Evolutionary conservation across 1,140 invertebrate genomes (phyloP).

Genomic region (Schlechtendalia chinensis): DNA sequence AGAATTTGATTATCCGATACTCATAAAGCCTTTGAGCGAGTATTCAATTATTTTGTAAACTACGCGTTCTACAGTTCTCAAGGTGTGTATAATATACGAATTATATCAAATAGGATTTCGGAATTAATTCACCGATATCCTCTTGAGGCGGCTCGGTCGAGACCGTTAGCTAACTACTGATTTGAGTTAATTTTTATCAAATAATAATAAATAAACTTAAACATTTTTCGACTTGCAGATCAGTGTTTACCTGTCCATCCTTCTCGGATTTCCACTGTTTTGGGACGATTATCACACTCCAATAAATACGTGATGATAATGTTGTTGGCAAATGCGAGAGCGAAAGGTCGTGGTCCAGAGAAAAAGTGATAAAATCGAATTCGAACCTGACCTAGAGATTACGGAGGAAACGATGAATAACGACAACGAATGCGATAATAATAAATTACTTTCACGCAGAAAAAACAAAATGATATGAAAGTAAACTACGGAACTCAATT

Average conservation of each 20-base stretch:
- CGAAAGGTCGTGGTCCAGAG: background rate
- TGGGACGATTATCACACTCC: background rate
- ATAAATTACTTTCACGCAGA: background rate
- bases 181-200: background rate
- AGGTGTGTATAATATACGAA: too few species aligned
- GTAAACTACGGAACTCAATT: background rate
- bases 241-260: background rate
- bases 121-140: background rate
- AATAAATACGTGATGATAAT: background rate
- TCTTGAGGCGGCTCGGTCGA: background rate
- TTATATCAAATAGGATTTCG: too few species aligned
- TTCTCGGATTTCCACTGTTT: background rate
- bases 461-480: background rate
- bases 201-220: background rate
- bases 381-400: background rate
- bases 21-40: background rate
- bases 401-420: background rate
- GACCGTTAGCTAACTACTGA: background rate
- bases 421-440: background rate
- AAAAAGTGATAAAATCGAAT: constrained; percentile 6
- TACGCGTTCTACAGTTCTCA: background rate
- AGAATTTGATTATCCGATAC: background rate
- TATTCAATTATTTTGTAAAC: constrained; percentile 1
- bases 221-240: background rate
- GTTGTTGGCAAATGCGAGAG: background rate